These are phyloP conservation scores for Steinernema hermaphroditum DNA, from an alignment of 2,888 invertebrate species.

Conservation along the genomic window DNA sequence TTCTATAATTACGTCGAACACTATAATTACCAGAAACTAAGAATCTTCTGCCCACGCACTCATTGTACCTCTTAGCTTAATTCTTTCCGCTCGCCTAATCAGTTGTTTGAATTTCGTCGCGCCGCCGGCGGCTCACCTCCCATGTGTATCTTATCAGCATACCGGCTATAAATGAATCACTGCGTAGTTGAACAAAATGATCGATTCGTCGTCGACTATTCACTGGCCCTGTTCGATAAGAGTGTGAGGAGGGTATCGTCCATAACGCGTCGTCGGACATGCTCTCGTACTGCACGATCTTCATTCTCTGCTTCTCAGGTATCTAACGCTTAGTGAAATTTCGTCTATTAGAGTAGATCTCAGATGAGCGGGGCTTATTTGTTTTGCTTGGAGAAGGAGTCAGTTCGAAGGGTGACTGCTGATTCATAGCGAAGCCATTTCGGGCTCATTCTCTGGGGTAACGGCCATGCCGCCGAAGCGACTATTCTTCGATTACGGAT, in stretches of 20 bases:
- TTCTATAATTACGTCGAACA: too few species aligned
- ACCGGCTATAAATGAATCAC: slow-evolving; percentile 30
- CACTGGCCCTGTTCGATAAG: slow-evolving; percentile 29
- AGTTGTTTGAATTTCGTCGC: slow-evolving; percentile 27
- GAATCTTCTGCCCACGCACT: not conserved
- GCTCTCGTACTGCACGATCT: slow-evolving; percentile 30
- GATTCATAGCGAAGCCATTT: too few species aligned
- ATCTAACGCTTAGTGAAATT: not conserved
- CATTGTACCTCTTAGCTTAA: not conserved
- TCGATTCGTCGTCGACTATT: slow-evolving; percentile 27
- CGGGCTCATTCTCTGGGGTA: too few species aligned
- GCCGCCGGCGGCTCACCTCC: slow-evolving; percentile 24
- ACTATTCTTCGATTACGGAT: too few species aligned
- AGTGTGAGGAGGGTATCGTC: slow-evolving; percentile 26
- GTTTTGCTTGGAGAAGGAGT: too few species aligned
- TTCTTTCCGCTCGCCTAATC: slow-evolving; percentile 8
- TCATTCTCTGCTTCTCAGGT: slow-evolving; percentile 31
- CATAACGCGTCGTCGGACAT: slow-evolving; percentile 29
- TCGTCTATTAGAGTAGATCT: too few species aligned
- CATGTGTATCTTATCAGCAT: slow-evolving; percentile 24
- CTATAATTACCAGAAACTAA: not conserved
- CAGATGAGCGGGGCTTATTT: too few species aligned
- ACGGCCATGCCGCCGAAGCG: too few species aligned
- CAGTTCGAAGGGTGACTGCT: too few species aligned
- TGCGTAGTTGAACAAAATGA: slow-evolving; percentile 29